Base-by-base conservation (phyloP, 2,797 vertebrate genomes). In the Todus mexicanus region DNA sequence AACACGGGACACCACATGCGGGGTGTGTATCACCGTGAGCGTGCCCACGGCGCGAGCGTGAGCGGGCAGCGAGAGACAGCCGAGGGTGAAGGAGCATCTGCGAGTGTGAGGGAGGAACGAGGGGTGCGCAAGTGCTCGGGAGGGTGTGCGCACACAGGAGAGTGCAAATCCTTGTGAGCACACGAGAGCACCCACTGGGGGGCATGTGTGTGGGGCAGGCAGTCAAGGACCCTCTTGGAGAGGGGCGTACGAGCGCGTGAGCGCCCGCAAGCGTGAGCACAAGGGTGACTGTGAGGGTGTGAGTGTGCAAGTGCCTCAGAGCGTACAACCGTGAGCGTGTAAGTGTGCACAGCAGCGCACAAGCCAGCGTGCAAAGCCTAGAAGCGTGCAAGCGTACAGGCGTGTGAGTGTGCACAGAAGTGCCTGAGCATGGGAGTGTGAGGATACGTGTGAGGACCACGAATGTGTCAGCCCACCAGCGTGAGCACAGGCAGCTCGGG, bases 271-370 rank as follows among this genome's bases (percentile, higher is more conserved):
- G 26, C 3, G 38, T 7, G 37, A 69, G 51, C 37, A 33, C 33
- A 65, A n/a, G n/a, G n/a, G n/a, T n/a, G n/a, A n/a, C n/a, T n/a
- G n/a, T n/a, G n/a, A 64, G 75, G 1, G 2, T 11, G 35, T 11
- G 8, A 77, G 45, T 5, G n/a, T 60, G 11, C 12, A 54, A 56
- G 42, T 37, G 35, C 59, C 45, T 78, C 15, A 54, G 15, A 68
- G 51, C 4, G 1, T 9, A 20, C 3, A 6, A 18, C 37, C 19
- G 10, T 1, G 2, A 57, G 17, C 12, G 14, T 4, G 1, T 15
- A 59, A 89, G 27, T n/a, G n/a, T n/a, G n/a, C n/a, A n/a, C n/a
- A n/a, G n/a, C n/a, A n/a, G n/a, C n/a, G n/a, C n/a, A n/a, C n/a
- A 35, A 63, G 18, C 19, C 27, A 77, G 47, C 27, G 23, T 0